Percentiles rank a stretch among this genome's conserved stretches.
phyloP scores from a whole-genome alignment of 2,113 vertebrate genomes.

The Reinhardtius hippoglossoides region DNA sequence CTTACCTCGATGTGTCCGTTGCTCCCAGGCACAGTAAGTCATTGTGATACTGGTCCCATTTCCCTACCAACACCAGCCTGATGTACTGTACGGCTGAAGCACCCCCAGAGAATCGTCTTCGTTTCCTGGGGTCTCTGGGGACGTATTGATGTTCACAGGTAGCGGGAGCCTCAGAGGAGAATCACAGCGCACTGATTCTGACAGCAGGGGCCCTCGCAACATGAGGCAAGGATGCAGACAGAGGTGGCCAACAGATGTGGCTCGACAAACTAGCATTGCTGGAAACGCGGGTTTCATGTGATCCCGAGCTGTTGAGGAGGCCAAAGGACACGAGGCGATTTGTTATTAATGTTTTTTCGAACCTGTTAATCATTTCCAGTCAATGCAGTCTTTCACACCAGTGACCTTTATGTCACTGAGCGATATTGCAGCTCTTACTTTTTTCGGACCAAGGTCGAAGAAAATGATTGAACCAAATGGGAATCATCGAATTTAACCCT shows the following conservation, averaged over 20 bases:
- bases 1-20: constrained; percentile 3
- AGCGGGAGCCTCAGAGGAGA: background rate
- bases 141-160: background rate
- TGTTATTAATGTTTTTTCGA: no score
- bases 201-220: background rate
- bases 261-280: no score
- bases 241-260: constrained; percentile 2
- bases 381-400: no score
- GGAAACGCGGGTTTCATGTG: background rate
- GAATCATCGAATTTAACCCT: no score
- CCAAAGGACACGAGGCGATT: no score
- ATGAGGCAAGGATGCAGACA: background rate
- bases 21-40: background rate
- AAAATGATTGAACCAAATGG: no score
- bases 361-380: no score
- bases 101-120: background rate
- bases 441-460: no score
- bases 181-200: background rate
- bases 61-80: background rate
- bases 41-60: constrained; percentile 1
- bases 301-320: background rate
- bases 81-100: background rate
- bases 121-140: background rate
- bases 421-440: no score
- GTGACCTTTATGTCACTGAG: no score